These are phyloP conservation scores for Monomorium pharaonis DNA, from an alignment of 1,140 invertebrate species.

Conservation along the genomic window DNA sequence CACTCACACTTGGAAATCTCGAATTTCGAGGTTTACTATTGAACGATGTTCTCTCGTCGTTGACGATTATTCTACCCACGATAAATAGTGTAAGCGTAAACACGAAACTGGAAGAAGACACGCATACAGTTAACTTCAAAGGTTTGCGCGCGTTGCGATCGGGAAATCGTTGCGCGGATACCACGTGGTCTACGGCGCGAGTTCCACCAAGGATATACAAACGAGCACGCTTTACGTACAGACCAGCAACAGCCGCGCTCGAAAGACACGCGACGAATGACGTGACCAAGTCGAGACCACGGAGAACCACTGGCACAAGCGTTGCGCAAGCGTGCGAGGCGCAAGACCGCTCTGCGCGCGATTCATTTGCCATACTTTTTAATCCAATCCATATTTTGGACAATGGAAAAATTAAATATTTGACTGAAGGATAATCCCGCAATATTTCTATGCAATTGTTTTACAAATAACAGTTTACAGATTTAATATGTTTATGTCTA, in stretches of 20 bases:
- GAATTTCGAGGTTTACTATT: not conserved
- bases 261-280: constrained; percentile 80
- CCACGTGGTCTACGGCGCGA: constrained; percentile 68
- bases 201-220: not conserved
- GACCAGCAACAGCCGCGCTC: constrained; percentile 71
- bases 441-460: not conserved
- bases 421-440: not conserved
- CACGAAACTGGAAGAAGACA: not conserved
- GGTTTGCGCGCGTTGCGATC: not conserved
- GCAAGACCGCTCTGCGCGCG: constrained; percentile 50
- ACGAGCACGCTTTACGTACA: not conserved
- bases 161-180: constrained; percentile 17
- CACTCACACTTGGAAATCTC: constrained; percentile 3
- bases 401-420: not conserved
- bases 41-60: not conserved
- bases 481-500: not conserved
- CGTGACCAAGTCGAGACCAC: constrained; percentile 40
- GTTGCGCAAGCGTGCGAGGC: constrained; percentile 54
- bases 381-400: not conserved
- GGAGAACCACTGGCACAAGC: constrained; percentile 65
- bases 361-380: constrained; percentile 1
- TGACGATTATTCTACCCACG: not conserved
- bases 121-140: not conserved
- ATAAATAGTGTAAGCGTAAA: not conserved
- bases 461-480: too few species aligned